Conservation (phyloP, 1,140 invertebrate species). For the Bombus polaris region DNA sequence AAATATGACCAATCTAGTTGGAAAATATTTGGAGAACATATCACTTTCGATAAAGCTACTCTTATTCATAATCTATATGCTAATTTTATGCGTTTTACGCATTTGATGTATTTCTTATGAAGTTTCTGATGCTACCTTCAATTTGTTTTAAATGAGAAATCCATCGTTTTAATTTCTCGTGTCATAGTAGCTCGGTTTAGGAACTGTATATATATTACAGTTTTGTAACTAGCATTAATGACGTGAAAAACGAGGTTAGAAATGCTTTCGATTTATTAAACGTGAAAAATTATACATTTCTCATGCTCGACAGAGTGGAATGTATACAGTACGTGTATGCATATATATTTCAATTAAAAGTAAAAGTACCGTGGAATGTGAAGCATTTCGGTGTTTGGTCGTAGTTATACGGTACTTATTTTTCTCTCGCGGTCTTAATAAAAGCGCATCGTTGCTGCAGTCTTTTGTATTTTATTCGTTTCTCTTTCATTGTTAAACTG, state of each 20-base stretch:
- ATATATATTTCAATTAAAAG: constrained; percentile 49
- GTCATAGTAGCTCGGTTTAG: not conserved
- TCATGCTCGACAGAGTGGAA: constrained; percentile 54
- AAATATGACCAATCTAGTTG: not conserved
- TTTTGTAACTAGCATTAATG: constrained; percentile 45
- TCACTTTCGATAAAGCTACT: not conserved
- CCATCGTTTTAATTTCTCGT: not conserved
- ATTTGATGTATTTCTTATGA: not conserved
- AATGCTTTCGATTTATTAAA: constrained; percentile 46
- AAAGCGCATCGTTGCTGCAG: not conserved
- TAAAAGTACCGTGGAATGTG: constrained; percentile 41
- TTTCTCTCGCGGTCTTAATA: not conserved
- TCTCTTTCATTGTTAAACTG: not conserved
- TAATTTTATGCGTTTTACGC: not conserved
- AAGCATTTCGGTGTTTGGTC: constrained; percentile 14
- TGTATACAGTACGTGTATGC: constrained; percentile 30
- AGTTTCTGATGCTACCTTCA: not conserved
- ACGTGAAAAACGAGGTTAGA: constrained; percentile 53
- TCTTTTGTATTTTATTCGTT: not conserved
- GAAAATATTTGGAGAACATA: not conserved
- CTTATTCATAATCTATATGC: not conserved
- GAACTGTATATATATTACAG: not conserved
- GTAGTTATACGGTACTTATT: constrained; percentile 4
- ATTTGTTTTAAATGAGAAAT: not conserved
- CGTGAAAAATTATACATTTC: constrained; percentile 49